Base-by-base conservation (phyloP, 35 echinoderm and acorn worm genomes). In the Acanthaster planci region DNA sequence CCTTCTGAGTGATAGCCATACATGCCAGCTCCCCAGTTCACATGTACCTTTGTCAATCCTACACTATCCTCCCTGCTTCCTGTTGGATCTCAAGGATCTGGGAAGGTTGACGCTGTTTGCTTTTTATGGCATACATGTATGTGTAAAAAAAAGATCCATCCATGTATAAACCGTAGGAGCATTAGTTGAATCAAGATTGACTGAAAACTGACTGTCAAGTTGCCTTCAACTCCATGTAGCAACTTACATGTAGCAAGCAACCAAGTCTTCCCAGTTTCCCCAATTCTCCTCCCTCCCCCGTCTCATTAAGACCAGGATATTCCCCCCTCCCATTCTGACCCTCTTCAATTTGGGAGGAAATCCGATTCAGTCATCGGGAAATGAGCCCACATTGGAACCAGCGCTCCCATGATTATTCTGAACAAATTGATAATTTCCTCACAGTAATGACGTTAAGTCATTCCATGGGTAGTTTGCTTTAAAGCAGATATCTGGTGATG, bases 371-470 rank as follows among this genome's bases (percentile, higher is more conserved):
- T 72, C 26, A 26, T 31, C 34, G 34, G 64, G 64, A 72, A 72
- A 72, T 34, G 26, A 72, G 14, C 19, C 23, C 2, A 72, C 14
- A 72, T 72, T 72, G 64, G 64, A 72, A 35, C 64, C 22, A 72
- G 64, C 34, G 22, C 64, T 26, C 8, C 64, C 22, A 26, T 9
- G 64, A 10, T 72, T 72, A 72, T 31, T 72, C 64, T 72, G 64
- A 72, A 29, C 64, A 72, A 72, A 72, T 72, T 72, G 64, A 72
- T 72, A 34, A 72, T 72, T 72, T 72, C 64, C 64, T 29, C 14
- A 0, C 8, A 26, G 64, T 72, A 72, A 72, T 72, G 64, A 34
- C 14, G 64, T 72, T 19, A 72, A 72, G 26, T 72, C 22, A 72
- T 72, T 72, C 30, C 34, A 72, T 72, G 64, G 64, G 23, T 72